Base-by-base conservation (phyloP, 2,888 invertebrate genomes). In the Platycnemis pennipes region DNA sequence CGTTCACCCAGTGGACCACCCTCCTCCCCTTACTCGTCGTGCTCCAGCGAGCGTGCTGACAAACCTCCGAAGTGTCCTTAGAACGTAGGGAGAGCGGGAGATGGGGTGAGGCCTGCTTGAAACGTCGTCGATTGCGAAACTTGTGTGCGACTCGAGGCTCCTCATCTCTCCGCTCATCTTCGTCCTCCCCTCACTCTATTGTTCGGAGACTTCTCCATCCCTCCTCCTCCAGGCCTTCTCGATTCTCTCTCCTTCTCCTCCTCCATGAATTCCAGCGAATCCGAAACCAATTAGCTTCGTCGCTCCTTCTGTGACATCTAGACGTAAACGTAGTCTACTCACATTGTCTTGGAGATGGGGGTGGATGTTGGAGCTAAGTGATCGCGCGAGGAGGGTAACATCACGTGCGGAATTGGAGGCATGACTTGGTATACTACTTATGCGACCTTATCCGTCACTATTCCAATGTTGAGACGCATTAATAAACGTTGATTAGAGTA, bases 231-330 rank as follows among this genome's bases (percentile, higher is more conserved):
- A 44, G 86, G 13, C 5, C n/a, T 3, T 31, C n/a, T 77, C n/a
- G n/a, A 26, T 37, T 77, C 13, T 77, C 19, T 3, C n/a, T n/a
- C n/a, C 11, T 77, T 77, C 77, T 77, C n/a, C n/a, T 37, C 77
- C 2, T n/a, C n/a, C n/a, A 26, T 87, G 87, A 56, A 88, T 13
- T 53, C n/a, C n/a, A 7, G 7, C 63, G 56, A 56, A 89, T 89
- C 53, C 53, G 37, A 89, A 89, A 53, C 53, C 53, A 89, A 89
- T 89, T 89, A 56, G 89, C 46, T 22, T 37, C 89, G 5, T 86
- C 42, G 42, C 63, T 26, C n/a, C 63, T 63, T n/a, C n/a, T 63
- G 26, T 63, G n/a, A n/a, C 63, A 5, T 63, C 26, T 63, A n/a
- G 63, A n/a, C 5, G 63, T n/a, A n/a, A 63, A 8, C n/a, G 63